Evolutionary conservation across 2,113 vertebrate genomes (phyloP).

Genomic region (Turnix velox): DNA sequence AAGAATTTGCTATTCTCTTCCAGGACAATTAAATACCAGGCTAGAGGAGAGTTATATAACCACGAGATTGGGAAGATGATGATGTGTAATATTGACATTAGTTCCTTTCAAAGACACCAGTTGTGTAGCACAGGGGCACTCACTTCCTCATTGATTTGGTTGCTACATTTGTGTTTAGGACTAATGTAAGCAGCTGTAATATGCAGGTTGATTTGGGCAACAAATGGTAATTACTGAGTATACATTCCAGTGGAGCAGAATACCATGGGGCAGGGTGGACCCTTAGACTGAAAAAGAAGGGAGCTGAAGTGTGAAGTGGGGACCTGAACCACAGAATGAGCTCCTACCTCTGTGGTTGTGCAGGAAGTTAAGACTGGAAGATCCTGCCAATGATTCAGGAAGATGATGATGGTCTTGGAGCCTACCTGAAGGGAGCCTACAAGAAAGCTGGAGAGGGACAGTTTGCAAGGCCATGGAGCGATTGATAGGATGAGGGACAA

Average conservation of each 20-base stretch:
- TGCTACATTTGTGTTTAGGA: background rate
- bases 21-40: conserved; percentile 11
- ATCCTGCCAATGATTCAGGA: background rate
- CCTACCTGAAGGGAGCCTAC: background rate
- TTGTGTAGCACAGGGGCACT: background rate
- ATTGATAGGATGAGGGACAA: no score
- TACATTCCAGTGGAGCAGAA: background rate
- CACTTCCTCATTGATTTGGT: background rate
- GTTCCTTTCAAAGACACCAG: background rate
- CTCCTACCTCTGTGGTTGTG: background rate
- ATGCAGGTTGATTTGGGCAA: background rate
- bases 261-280: background rate
- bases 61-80: conserved; percentile 2
- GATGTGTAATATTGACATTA: background rate
- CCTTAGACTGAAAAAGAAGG: background rate
- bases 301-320: background rate
- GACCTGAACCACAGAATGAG: background rate
- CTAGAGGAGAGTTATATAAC: background rate
- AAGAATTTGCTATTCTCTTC: conserved; percentile 46
- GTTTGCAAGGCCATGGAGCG: no score
- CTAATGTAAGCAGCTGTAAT: background rate
- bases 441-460: no score
- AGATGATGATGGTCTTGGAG: background rate
- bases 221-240: background rate
- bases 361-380: background rate